Base-by-base conservation (phyloP, 2,113 vertebrate species). In the Labrus mixtus region DNA sequence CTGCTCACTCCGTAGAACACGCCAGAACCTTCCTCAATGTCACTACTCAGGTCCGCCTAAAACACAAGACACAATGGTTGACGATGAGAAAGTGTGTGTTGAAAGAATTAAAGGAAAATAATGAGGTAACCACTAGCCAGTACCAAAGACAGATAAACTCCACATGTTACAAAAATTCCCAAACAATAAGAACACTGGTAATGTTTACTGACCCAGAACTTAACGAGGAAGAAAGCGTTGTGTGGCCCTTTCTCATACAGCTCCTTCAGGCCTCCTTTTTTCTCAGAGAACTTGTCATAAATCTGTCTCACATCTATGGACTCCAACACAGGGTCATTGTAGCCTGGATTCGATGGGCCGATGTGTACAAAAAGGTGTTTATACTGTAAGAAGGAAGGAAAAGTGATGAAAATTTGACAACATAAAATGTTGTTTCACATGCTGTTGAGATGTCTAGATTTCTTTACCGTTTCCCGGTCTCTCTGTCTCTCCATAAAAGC, bases 321-420 rank as follows among this genome's bases (percentile, higher is more conserved):
- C 91, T 98, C 97, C 93, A 98, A 90, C 23, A 97, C 94, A 0
- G 97, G 97, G 71, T 98, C 97, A 0, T 93, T 96, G 95, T 97
- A 97, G 23, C 95, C 95, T 5, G 97, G 96, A 90, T 97, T 97
- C 0, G 96, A 96, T 87, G 97, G 97, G 68, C 96, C 96, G 43
- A 98, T 98, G 93, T 98, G 97, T 82, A 98, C 97, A 16, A 98
- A 98, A 91, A 98, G 95, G 93, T 98, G 97, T 93, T 97, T 98
- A 89, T 96, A 96, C 97, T 98, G 95, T 92, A 66, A 8, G 54
- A 37, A 68, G 1, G 19, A 50, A 48, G 12, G 16, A 65, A 10
- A 59, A 20, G 56, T 15, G 51, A 70, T 39, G 51, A 3, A 16
- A 2, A 41, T 8, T n/a, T 58, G 71, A 37, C 3, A 37, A 37